phyloP scores from a whole-genome alignment of 1,140 invertebrate genomes.

The Drosophila pseudoobscura region DNA sequence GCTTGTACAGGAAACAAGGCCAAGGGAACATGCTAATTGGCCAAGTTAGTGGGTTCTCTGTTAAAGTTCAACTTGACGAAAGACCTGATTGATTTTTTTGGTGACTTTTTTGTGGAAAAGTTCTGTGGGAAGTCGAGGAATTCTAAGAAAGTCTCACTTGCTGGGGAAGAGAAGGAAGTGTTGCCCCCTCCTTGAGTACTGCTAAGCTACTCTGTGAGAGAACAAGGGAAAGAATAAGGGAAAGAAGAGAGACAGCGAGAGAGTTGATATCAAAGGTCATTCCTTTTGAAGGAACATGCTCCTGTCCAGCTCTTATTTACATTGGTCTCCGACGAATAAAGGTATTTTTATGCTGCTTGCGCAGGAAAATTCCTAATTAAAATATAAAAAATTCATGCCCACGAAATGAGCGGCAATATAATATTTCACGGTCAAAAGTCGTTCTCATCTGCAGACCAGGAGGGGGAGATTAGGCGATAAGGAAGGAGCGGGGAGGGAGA shows the following conservation, averaged over 20 bases:
- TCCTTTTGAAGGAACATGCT: background rate
- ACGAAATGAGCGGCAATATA: conserved; percentile 16
- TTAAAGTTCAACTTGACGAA: too few relatives aligned
- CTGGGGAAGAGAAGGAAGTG: too few relatives aligned
- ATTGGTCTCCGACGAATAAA: conserved; percentile 5
- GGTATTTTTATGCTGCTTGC: background rate
- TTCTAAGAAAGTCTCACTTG: too few relatives aligned
- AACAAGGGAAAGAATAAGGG: too few relatives aligned
- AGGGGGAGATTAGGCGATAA: conserved; percentile 15
- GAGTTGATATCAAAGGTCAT: background rate
- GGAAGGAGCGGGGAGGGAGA: conserved; percentile 23
- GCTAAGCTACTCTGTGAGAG: too few relatives aligned
- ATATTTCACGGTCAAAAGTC: conserved; percentile 50
- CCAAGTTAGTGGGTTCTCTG: background rate
- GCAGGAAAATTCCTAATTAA: conserved; percentile 40
- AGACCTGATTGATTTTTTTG: too few relatives aligned
- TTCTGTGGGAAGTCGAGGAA: background rate
- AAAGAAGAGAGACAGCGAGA: too few relatives aligned
- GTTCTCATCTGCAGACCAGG: background rate
- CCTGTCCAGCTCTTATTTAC: background rate
- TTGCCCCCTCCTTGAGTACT: too few relatives aligned
- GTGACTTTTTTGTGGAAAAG: background rate
- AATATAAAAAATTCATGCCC: conserved; percentile 48
- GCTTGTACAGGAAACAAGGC: conserved; percentile 8
- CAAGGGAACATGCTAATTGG: conserved; percentile 18